Percentiles rank a stretch among this genome's conserved stretches.
Evolutionary conservation across 2,797 vertebrate species (phyloP).

Genomic region (Danio albolineatus): DNA sequence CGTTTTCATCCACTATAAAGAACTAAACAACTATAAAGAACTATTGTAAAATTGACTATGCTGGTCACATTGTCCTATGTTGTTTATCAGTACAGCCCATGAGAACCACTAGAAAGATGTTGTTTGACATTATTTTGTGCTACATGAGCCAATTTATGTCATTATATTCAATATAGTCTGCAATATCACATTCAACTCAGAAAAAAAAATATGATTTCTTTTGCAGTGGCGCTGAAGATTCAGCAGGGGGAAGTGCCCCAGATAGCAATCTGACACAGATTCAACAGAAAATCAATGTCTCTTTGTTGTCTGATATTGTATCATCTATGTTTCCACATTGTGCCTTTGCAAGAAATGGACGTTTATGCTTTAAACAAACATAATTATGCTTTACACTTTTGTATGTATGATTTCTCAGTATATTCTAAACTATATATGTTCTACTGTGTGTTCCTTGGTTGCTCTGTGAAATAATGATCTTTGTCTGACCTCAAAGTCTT

Average conservation of each 20-base stretch:
- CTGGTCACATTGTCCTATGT: neutral
- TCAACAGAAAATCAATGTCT: neutral
- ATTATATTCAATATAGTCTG: neutral
- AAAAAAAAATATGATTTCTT: neutral
- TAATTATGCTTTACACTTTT: neutral
- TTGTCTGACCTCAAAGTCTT: too few relatives aligned
- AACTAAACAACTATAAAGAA: neutral
- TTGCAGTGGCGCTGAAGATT: neutral
- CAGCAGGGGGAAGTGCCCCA: neutral
- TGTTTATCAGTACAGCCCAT: neutral
- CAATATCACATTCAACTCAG: neutral
- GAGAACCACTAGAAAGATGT: neutral
- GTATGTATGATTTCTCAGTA: neutral
- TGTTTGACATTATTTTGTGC: neutral
- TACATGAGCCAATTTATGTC: neutral
- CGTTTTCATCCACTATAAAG: neutral
- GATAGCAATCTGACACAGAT: conserved; percentile 2
- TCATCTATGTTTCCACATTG: neutral
- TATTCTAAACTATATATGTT: neutral
- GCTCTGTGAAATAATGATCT: neutral
- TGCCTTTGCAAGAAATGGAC: neutral
- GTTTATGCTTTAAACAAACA: conserved; percentile 3
- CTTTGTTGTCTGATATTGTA: neutral
- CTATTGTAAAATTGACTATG: neutral
- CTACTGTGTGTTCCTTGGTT: neutral